A percentile compares a stretch with the other conserved stretches of the same genome.
These are phyloP conservation scores for Mylabris phalerata DNA, from an alignment of 1,140 invertebrate species.

Conservation along the genomic window DNA sequence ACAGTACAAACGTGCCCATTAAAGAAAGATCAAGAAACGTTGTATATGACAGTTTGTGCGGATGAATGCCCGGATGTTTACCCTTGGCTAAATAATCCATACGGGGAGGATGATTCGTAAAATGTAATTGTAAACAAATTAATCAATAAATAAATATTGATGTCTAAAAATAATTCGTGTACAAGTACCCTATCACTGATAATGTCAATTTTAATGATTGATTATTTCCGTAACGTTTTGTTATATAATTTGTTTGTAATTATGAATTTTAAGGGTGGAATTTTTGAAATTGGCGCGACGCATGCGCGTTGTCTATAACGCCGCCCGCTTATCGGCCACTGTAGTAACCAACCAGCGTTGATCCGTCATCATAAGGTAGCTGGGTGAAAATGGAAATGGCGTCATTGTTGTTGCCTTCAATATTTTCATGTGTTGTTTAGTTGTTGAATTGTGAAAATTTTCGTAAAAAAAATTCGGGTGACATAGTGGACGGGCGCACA, in stretches of 20 bases:
- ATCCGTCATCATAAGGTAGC: constrained; percentile 11
- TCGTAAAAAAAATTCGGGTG: not conserved
- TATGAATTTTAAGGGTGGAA: not conserved
- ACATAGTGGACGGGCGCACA: constrained; percentile 5
- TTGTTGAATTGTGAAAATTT: constrained; percentile 4
- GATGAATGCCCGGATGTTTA: constrained; percentile 33
- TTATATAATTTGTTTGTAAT: too few species aligned
- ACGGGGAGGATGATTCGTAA: constrained; percentile 4
- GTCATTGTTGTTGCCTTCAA: not conserved
- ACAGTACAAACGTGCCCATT: constrained; percentile 27
- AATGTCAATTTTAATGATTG: too few species aligned
- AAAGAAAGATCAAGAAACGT: constrained; percentile 32
- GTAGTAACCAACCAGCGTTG: constrained; percentile 13
- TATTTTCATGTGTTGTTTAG: not conserved
- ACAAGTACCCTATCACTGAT: too few species aligned
- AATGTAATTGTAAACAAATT: too few species aligned
- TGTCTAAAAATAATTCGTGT: too few species aligned
- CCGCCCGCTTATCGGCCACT: constrained; percentile 13
- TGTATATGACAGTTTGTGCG: constrained; percentile 34
- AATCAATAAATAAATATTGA: too few species aligned
- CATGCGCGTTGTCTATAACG: constrained; percentile 18
- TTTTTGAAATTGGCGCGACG: constrained; percentile 27
- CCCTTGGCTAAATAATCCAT: constrained; percentile 40
- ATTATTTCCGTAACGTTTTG: too few species aligned
- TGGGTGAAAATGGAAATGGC: not conserved